A percentile compares a stretch with the other conserved stretches of the same genome.
Evolutionary conservation across 2,113 vertebrate genomes (phyloP).

Genomic region (Phrynosoma platyrhinos): DNA sequence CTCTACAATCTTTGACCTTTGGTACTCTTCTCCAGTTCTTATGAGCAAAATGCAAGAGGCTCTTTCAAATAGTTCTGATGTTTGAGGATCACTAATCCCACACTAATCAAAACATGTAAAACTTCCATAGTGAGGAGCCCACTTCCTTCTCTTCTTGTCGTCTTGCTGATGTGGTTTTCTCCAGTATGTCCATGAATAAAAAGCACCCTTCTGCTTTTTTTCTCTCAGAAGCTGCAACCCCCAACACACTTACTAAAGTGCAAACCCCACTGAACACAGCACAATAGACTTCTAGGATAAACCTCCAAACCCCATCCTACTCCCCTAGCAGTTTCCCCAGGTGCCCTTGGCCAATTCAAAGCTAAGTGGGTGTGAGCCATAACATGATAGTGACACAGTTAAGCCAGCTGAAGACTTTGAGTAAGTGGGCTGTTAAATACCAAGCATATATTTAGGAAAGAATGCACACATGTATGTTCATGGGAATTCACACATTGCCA

Average conservation of each 20-base stretch:
- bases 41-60: background rate
- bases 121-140: background rate
- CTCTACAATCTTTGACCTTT: background rate
- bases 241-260: background rate
- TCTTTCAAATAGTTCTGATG: background rate
- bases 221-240: background rate
- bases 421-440: slow-evolving; percentile 13
- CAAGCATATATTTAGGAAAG: slow-evolving; percentile 9
- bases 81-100: slow-evolving; percentile 1
- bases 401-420: background rate
- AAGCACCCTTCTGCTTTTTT: background rate
- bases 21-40: background rate
- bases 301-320: background rate
- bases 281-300: background rate
- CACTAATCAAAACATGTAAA: background rate
- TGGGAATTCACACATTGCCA: slow-evolving; percentile 10
- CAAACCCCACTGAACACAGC: background rate
- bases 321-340: background rate
- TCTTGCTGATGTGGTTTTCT: background rate
- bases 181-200: background rate
- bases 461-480: background rate
- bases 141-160: background rate
- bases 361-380: background rate
- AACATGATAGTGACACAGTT: background rate
- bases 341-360: background rate